Percentiles rank a stretch among this genome's conserved stretches.
phyloP scores from a whole-genome alignment of 2,888 invertebrate species.

The Aleiodes testaceus region DNA sequence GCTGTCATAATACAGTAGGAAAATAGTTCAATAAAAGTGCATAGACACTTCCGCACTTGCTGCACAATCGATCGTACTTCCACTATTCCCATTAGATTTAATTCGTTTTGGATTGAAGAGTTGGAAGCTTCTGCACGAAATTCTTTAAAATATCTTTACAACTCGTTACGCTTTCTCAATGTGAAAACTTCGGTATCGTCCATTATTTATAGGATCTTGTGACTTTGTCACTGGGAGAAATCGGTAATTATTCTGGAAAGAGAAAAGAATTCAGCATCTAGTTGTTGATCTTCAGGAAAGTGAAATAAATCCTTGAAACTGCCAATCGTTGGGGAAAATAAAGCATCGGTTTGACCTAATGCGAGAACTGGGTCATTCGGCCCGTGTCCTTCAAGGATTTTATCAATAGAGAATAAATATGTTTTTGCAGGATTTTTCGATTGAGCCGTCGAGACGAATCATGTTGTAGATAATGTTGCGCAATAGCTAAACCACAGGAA shows the following conservation, averaged over 20 bases:
- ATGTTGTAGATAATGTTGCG: conserved; percentile 9
- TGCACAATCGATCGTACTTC: too few species aligned
- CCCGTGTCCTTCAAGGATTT: conserved; percentile 18
- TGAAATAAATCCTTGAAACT: conserved; percentile 12
- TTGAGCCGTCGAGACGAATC: conserved; percentile 6
- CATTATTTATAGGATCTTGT: background rate
- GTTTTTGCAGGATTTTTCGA: background rate
- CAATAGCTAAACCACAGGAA: conserved; percentile 26
- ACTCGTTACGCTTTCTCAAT: conserved; percentile 45
- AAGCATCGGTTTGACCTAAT: conserved; percentile 53
- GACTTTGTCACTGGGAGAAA: conserved; percentile 1
- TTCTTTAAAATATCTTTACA: background rate
- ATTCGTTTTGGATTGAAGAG: too few species aligned
- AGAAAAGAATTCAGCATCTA: too few species aligned
- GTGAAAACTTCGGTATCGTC: conserved; percentile 1
- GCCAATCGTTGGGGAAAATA: conserved; percentile 43
- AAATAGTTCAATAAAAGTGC: background rate
- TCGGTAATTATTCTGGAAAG: background rate
- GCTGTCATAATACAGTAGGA: background rate
- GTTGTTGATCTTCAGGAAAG: background rate
- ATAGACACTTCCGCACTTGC: too few species aligned
- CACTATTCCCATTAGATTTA: too few species aligned
- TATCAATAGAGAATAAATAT: conserved; percentile 7
- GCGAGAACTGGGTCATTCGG: conserved; percentile 50
- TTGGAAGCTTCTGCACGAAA: too few species aligned